Conservation (phyloP, 2,113 vertebrate species). For the Pithys albifrons region DNA sequence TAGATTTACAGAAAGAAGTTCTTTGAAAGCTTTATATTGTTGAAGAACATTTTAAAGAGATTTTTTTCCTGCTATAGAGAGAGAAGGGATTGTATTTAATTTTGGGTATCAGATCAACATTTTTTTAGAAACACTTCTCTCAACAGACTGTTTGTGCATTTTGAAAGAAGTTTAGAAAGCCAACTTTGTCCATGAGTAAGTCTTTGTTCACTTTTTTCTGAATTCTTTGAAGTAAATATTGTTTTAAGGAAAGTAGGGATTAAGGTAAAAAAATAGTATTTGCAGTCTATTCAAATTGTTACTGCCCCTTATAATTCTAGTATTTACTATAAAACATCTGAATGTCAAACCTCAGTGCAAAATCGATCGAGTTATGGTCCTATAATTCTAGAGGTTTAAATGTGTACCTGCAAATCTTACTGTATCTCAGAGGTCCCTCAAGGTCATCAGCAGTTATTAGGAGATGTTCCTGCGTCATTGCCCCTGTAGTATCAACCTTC, state of each 20-base stretch:
- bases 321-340: not conserved
- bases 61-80: not conserved
- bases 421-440: not conserved
- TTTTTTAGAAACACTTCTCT: not conserved
- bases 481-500: not conserved
- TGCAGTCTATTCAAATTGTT: not conserved
- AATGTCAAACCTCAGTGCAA: not conserved
- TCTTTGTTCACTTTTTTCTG: not conserved
- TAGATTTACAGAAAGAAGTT: not conserved
- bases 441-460: not conserved
- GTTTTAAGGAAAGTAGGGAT: not conserved
- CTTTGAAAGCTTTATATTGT: not conserved
- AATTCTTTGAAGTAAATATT: not conserved
- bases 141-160: not conserved
- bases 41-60: not conserved
- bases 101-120: not conserved
- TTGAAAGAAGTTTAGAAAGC: not conserved
- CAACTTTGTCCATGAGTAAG: not conserved
- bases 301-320: not conserved
- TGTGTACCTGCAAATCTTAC: not conserved
- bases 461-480: not conserved
- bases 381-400: not conserved
- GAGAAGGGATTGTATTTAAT: not conserved
- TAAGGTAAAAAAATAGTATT: not conserved
- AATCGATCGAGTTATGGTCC: not conserved